Percentiles rank a stretch among this genome's conserved stretches.
Evolutionary conservation across 2,888 invertebrate genomes (phyloP).

Genomic region (Cephus runcator): DNA sequence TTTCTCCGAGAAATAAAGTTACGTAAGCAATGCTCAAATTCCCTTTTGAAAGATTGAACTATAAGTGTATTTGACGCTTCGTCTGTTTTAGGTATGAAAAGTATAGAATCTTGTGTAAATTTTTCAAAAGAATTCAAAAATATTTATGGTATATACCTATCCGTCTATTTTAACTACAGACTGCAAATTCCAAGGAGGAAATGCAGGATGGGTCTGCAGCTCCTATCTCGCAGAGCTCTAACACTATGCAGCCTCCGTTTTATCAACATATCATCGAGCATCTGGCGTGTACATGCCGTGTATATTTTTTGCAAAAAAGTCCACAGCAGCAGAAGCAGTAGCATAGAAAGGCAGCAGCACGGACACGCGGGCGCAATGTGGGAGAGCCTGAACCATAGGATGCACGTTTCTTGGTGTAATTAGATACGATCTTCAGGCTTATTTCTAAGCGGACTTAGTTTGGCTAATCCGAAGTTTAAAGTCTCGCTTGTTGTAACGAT

Average conservation of each 20-base stretch:
- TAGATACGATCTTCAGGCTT: background rate
- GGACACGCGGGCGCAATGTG: background rate
- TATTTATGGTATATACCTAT: background rate
- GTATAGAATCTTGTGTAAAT: background rate
- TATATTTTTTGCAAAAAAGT: background rate
- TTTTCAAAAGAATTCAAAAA: background rate
- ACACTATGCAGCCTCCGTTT: background rate
- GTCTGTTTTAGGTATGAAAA: background rate
- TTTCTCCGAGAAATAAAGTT: background rate
- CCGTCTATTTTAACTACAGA: background rate
- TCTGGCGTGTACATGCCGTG: background rate
- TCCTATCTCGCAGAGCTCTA: background rate
- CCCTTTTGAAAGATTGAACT: background rate
- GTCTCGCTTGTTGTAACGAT: slow-evolving; percentile 32
- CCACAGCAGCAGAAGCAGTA: background rate
- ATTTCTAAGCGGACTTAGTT: background rate
- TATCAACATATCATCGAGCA: background rate
- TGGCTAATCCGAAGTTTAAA: slow-evolving; percentile 22
- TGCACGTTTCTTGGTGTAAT: background rate
- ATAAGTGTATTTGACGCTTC: background rate
- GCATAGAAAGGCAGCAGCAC: background rate
- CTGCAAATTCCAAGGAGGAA: background rate
- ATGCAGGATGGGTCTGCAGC: background rate
- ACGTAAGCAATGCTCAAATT: background rate
- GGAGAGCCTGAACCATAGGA: background rate